Base-by-base conservation (phyloP, 2,888 invertebrate species). In the Aproaerema taeniolella region DNA sequence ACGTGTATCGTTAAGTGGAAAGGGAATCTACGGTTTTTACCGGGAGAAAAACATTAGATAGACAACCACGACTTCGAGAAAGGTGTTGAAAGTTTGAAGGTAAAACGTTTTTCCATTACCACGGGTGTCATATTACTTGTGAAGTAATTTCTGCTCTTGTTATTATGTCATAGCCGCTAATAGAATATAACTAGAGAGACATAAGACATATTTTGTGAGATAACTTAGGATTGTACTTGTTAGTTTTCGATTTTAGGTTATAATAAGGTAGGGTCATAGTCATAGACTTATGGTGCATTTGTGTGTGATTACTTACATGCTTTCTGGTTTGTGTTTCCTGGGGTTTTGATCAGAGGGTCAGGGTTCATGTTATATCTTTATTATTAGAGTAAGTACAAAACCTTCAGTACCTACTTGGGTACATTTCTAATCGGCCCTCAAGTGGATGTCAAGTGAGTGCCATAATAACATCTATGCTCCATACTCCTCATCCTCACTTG, bases 141-240 rank as follows among this genome's bases (percentile, higher is more conserved):
- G 70, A 70, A 76, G 74, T 69, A 77, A 77, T 74, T 74, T 74
- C 72, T 68, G 61, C 58, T 61, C 62, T 67, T 52, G 65, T 50
- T 69, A 82, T 83, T 85, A 86, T 85, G 85, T 86, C 85, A 86
- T 85, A 82, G 60, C 77, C 66, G 71, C 42, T 79, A 78, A 72
- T 85, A 85, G 82, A 74, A 56, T 55, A 47, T 43, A 50, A 17
- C 39, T 51, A 50, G 47, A 54, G 48, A 41, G 35, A 37, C 38
- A 35, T 36, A n/a, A 41, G 39, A 48, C 42, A 26, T 26, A 3
- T 26, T 9, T 26, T 26, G 3, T 26, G 5, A n/a, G 6, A n/a
- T 26, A 26, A 9, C n/a, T 26, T 26, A 3, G 26, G 26, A 26
- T n/a, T 26, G 5, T 26, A 20, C 7, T 20, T 20, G 20, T 20